A percentile compares a stretch with the other conserved stretches of the same genome.
Evolutionary conservation across 2,888 invertebrate species (phyloP).

Genomic region (Orthosia incerta): DNA sequence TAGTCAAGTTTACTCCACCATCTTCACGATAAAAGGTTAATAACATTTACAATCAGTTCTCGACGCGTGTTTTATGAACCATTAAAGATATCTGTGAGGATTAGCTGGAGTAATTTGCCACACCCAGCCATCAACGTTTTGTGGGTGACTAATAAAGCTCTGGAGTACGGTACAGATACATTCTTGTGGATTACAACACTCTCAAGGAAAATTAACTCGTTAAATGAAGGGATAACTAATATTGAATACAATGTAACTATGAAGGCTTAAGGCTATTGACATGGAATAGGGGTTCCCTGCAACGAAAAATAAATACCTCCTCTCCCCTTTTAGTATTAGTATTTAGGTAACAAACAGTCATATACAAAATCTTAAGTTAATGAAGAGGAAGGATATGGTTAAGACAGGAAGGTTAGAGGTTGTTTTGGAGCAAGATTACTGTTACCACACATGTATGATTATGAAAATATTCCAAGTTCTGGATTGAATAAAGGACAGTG

Average conservation of each 20-base stretch:
- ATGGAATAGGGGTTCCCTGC: too few species aligned
- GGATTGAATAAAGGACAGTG: too few species aligned
- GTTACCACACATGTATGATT: too few species aligned
- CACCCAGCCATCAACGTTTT: slow-evolving; percentile 50
- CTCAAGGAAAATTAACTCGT: slow-evolving; percentile 39
- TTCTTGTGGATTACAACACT: slow-evolving; percentile 33
- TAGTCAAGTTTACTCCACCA: not conserved
- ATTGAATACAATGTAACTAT: not conserved
- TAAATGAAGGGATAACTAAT: slow-evolving; percentile 24
- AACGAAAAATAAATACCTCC: too few species aligned
- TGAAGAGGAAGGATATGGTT: too few species aligned
- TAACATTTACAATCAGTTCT: slow-evolving; percentile 41
- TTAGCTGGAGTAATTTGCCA: slow-evolving; percentile 49
- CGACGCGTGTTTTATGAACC: slow-evolving; percentile 30
- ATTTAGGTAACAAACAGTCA: too few species aligned
- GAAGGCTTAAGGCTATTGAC: too few species aligned
- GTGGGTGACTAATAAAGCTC: slow-evolving; percentile 44
- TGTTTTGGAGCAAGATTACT: too few species aligned
- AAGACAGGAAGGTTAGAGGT: too few species aligned
- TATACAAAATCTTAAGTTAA: too few species aligned
- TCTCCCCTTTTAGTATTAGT: too few species aligned
- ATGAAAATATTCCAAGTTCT: too few species aligned
- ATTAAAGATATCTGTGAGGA: slow-evolving; percentile 48
- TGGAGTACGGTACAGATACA: slow-evolving; percentile 35
- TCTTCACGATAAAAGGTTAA: slow-evolving; percentile 38